These are phyloP conservation scores for Spea multiplicata DNA, from an alignment of 2,113 vertebrate genomes.

Conservation along the genomic window DNA sequence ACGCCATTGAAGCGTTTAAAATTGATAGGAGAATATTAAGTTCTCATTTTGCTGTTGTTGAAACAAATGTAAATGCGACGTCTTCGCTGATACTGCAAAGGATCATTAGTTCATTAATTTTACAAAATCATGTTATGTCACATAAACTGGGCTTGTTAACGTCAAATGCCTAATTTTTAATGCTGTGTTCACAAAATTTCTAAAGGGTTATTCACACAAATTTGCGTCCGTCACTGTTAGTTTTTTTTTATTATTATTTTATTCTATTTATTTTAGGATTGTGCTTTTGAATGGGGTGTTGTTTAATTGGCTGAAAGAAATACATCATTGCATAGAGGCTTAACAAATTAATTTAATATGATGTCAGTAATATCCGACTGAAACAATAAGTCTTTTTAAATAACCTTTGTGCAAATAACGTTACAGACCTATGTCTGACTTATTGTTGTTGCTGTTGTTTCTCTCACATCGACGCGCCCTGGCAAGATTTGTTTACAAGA, in stretches of 20 bases:
- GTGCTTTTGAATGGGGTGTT: too few relatives aligned
- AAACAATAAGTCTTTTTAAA: neutral
- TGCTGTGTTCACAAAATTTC: neutral
- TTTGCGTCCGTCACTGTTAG: neutral
- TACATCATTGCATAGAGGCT: neutral
- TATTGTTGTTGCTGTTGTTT: neutral
- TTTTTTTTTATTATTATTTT: too few relatives aligned
- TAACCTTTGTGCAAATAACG: neutral
- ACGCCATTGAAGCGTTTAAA: neutral
- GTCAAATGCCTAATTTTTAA: constrained; percentile 1
- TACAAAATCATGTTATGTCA: constrained; percentile 5
- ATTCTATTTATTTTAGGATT: too few relatives aligned
- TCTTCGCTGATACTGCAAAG: neutral
- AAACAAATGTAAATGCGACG: neutral
- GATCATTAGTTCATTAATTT: neutral
- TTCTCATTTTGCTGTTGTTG: neutral
- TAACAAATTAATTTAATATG: neutral
- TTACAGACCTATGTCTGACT: neutral
- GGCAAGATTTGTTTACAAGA: constrained; percentile 17
- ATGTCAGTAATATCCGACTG: neutral
- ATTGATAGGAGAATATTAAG: neutral
- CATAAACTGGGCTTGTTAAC: constrained; percentile 16
- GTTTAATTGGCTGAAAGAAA: neutral
- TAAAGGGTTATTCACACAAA: constrained; percentile 9
- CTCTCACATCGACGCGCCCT: neutral